Conservation (phyloP, 2,797 vertebrate species). For the Poecile montanus region DNA sequence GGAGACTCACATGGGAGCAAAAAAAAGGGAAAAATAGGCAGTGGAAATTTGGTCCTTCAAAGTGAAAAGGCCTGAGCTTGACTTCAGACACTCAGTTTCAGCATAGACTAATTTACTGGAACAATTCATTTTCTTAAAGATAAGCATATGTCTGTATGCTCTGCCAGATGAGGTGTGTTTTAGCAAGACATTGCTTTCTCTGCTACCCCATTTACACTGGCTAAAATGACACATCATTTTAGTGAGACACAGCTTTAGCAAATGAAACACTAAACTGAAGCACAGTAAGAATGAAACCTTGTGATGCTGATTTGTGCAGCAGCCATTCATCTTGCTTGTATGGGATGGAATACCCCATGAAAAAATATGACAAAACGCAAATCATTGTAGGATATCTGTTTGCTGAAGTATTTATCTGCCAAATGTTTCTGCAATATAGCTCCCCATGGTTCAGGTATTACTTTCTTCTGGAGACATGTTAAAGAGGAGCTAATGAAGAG, state of each 20-base stretch:
- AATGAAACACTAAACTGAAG: background rate
- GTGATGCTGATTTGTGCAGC: background rate
- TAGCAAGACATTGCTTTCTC: background rate
- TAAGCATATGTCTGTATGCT: background rate
- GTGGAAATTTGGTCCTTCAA: background rate
- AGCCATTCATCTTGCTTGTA: background rate
- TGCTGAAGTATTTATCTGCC: background rate
- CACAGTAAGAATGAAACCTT: background rate
- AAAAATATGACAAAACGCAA: background rate
- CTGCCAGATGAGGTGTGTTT: background rate
- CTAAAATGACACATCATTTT: background rate
- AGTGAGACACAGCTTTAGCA: background rate
- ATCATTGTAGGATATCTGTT: background rate
- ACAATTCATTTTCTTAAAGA: background rate
- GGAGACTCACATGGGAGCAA: background rate
- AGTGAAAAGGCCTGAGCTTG: background rate
- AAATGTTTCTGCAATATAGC: background rate
- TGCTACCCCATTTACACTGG: background rate
- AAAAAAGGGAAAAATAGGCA: background rate
- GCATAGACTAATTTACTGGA: background rate
- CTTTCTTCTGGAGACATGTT: background rate
- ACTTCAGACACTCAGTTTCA: background rate
- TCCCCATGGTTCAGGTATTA: background rate
- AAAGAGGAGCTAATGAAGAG: background rate
- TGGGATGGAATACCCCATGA: background rate